Percentiles rank a stretch among this genome's conserved stretches.
Evolutionary conservation across 2,797 vertebrate species (phyloP).

Genomic region (Carapus acus): DNA sequence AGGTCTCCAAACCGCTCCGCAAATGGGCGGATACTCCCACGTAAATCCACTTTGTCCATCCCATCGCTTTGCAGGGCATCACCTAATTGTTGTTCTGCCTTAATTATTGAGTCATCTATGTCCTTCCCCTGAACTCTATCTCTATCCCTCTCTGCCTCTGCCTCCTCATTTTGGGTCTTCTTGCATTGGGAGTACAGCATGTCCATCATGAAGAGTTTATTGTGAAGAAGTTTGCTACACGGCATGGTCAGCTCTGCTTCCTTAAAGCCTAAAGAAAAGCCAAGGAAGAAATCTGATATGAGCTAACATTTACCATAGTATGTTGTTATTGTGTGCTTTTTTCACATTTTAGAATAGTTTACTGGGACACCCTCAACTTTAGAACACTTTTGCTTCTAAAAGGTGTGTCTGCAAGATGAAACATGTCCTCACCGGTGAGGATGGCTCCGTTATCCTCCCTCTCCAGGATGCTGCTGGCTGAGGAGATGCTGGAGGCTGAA

Average conservation of each 20-base stretch:
- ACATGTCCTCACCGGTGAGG: slow-evolving; percentile 72
- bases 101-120: slow-evolving; percentile 69
- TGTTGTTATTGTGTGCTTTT: no score
- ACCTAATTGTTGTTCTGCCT: slow-evolving; percentile 44
- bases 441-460: slow-evolving; percentile 81
- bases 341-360: no score
- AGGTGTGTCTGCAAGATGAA: no score
- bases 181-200: slow-evolving; percentile 95
- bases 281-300: no score
- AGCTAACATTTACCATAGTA: no score
- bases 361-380: no score
- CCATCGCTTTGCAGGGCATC: slow-evolving; percentile 16
- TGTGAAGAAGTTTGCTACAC: slow-evolving; percentile 86
- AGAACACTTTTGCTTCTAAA: no score
- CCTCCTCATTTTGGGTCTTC: slow-evolving; percentile 77
- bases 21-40: slow-evolving; percentile 80
- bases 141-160: slow-evolving; percentile 72
- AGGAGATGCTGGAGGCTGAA: slow-evolving; percentile 93
- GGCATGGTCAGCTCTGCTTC: slow-evolving; percentile 82
- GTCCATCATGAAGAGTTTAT: slow-evolving; percentile 94
- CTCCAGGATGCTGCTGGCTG: slow-evolving; percentile 92
- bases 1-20: slow-evolving; percentile 87
- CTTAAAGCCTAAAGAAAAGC: slow-evolving; percentile 62
- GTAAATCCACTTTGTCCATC: slow-evolving; percentile 69
- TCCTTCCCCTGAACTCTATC: slow-evolving; percentile 63